These are phyloP conservation scores for Parnassius orleans DNA, from an alignment of 2,888 invertebrate genomes.

Conservation along the genomic window DNA sequence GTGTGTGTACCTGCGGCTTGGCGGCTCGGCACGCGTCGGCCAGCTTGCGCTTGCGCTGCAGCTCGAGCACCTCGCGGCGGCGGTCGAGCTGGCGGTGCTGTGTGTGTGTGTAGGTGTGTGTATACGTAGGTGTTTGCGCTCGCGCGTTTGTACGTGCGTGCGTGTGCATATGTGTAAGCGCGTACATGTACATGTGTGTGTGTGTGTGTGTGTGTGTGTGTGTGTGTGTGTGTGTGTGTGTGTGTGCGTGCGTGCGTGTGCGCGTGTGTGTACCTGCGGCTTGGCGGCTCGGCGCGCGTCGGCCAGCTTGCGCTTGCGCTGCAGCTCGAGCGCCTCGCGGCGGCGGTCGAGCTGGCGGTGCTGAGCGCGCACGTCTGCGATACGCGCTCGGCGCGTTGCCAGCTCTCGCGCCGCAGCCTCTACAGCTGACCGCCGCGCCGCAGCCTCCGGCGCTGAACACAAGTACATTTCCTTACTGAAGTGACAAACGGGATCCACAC, in stretches of 20 bases:
- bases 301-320: slow-evolving; percentile 74
- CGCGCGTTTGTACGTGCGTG: background rate
- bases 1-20: slow-evolving; percentile 36
- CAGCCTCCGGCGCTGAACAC: slow-evolving; percentile 29
- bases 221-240: slow-evolving; percentile 51
- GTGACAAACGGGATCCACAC: too few relatives aligned
- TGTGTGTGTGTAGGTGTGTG: background rate
- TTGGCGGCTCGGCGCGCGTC: slow-evolving; percentile 72
- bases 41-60: slow-evolving; percentile 73
- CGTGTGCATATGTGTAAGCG: too few relatives aligned
- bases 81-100: slow-evolving; percentile 54
- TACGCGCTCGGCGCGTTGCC: slow-evolving; percentile 59
- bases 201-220: too few relatives aligned
- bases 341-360: slow-evolving; percentile 69
- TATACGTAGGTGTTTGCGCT: slow-evolving; percentile 71
- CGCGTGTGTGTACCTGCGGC: slow-evolving; percentile 18
- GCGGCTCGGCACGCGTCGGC: slow-evolving; percentile 71
- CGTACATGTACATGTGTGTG: too few relatives aligned
- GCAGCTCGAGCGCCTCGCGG: slow-evolving; percentile 69
- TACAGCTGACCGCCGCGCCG: slow-evolving; percentile 33
- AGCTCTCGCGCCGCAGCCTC: slow-evolving; percentile 42
- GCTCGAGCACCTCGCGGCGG: slow-evolving; percentile 69
- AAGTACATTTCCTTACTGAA: background rate
- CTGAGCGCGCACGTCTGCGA: slow-evolving; percentile 73
- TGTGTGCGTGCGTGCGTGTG: slow-evolving; percentile 35